Evolutionary conservation across 2,888 invertebrate genomes (phyloP), one percentile per base, ranked within the genome.

Genomic region (Caenorhabditis auriculariae): DNA sequence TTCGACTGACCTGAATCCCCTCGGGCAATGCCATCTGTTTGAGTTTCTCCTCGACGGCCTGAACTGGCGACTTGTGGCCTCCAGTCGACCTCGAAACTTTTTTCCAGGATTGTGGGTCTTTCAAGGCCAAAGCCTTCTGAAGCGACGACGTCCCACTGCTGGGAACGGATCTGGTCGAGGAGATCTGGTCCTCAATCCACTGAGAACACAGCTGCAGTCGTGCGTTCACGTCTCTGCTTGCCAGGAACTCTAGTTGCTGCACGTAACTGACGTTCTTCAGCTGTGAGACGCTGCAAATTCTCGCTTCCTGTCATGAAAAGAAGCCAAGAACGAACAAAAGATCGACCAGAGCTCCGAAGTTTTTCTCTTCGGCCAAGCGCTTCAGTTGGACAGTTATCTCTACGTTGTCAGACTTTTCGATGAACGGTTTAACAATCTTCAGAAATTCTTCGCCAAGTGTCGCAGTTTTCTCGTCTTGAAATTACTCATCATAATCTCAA

Each of bases 241-340:
- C 60, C n/a, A 75, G 45, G 49, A 55, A 75, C 26, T 63, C 66
- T 37, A 75, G 50, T 27, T 65, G 58, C 24, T 58, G 53, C 24
- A 57, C 46, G 51, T 69, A 75, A 23, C 47, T 48, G 26, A 66
- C 29, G 6, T 17, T n/a, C 47, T 57, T 57, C 41, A 57, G 42
- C 35, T 57, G 57, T 1, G 57, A 57, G 24, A 54, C 38, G 56
- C 29, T 6, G 12, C 12, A 19, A 47, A 12, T 29, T 47, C 47
- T 7, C 24, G 7, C 15, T n/a, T 17, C n/a, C n/a, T n/a, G 12
- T 9, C 7, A 9, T n/a, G 27, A 28, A 19, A 26, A 50, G 4
- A 9, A 58, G 54, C 63, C 65, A 2, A 68, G 21, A 19, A 26
- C 56, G 4, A 9, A 58, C 59, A 60, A 68, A 2, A 68, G 21